A percentile compares a stretch with the other conserved stretches of the same genome.
Conservation (phyloP, 2,113 vertebrate genomes). For the Noturus placidus region DNA sequence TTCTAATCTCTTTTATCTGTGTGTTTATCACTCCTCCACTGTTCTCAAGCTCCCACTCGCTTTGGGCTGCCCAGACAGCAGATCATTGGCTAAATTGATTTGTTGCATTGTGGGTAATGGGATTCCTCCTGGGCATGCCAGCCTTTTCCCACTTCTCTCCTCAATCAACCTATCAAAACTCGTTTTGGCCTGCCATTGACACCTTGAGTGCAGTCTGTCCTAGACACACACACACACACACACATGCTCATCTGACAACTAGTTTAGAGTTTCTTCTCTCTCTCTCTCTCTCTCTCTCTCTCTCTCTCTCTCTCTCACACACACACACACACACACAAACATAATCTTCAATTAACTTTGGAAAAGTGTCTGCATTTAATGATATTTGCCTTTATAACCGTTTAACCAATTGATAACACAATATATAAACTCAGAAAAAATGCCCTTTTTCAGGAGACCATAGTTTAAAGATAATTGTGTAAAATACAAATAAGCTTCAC, state of each 20-base stretch:
- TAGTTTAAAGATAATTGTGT: no score
- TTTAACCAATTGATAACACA: background rate
- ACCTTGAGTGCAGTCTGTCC: constrained; percentile 44
- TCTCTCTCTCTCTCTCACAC: no score
- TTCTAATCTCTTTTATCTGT: constrained; percentile 61
- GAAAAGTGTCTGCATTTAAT: background rate
- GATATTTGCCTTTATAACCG: background rate
- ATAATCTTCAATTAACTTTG: background rate
- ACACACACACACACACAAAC: no score
- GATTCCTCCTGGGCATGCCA: constrained; percentile 44
- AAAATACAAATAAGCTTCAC: no score
- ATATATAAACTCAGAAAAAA: no score
- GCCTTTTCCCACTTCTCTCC: constrained; percentile 33
- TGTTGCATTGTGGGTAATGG: constrained; percentile 58
- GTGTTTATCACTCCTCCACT: constrained; percentile 63
- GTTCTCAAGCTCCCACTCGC: constrained; percentile 52
- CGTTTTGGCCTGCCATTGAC: constrained; percentile 58
- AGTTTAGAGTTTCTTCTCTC: background rate
- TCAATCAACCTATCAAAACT: constrained; percentile 62
- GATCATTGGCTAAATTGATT: constrained; percentile 67
- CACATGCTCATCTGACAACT: background rate
- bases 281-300: background rate
- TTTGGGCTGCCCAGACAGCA: constrained; percentile 58
- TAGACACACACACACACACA: background rate
- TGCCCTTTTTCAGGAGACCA: no score